Evolutionary conservation across 2,888 invertebrate species (phyloP).

Genomic region (Troilus luridus): DNA sequence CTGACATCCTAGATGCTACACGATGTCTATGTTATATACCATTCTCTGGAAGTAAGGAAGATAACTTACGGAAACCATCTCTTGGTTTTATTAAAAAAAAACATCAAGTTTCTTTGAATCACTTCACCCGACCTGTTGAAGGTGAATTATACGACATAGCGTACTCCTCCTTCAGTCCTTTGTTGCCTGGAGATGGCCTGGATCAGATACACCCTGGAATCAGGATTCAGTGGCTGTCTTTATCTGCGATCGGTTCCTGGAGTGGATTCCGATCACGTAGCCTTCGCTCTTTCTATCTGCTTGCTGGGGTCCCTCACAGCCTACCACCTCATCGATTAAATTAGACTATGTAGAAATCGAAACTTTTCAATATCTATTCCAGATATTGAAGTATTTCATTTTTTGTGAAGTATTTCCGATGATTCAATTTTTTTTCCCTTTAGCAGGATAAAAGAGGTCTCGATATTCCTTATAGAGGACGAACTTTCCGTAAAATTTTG

Average conservation of each 20-base stretch:
- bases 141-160: background rate
- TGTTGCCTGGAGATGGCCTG: background rate
- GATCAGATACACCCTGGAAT: background rate
- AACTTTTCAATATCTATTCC: background rate
- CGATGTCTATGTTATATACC: too few species aligned
- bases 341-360: background rate
- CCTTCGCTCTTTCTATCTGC: background rate
- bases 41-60: too few species aligned
- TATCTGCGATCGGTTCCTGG: background rate
- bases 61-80: background rate
- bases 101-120: background rate
- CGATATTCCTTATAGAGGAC: too few species aligned
- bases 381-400: background rate
- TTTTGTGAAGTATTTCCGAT: background rate
- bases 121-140: background rate
- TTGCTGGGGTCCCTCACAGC: background rate
- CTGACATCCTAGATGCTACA: too few species aligned
- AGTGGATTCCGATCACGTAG: background rate
- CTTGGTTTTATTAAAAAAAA: background rate
- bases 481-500: too few species aligned
- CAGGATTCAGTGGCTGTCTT: background rate
- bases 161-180: background rate
- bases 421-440: background rate
- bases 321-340: constrained; percentile 27
- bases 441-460: background rate